These are phyloP conservation scores for Arrhopalites spinosus DNA, from an alignment of 2,888 invertebrate genomes.

Conservation along the genomic window DNA sequence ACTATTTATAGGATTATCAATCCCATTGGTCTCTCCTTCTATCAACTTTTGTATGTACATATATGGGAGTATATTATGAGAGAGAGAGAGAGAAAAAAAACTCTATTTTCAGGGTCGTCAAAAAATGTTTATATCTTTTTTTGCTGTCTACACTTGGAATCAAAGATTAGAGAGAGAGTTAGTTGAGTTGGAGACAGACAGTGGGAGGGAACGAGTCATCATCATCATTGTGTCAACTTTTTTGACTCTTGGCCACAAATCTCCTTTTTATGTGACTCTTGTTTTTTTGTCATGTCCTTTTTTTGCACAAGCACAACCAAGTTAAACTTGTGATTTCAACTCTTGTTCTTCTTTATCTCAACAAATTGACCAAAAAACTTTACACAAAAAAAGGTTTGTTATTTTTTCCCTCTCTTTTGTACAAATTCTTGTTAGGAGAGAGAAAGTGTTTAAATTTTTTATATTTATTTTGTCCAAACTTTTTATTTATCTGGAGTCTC, in stretches of 20 bases:
- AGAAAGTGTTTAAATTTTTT: too few relatives aligned
- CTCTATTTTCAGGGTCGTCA: neutral
- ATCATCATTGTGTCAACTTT: neutral
- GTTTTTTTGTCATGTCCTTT: neutral
- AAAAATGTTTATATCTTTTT: too few relatives aligned
- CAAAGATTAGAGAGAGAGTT: neutral
- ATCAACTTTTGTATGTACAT: neutral
- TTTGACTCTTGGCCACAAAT: constrained; percentile 2
- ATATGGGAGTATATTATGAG: too few relatives aligned
- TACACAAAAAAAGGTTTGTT: too few relatives aligned
- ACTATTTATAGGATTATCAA: neutral
- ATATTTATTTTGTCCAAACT: too few relatives aligned
- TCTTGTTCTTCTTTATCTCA: too few relatives aligned
- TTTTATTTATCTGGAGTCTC: too few relatives aligned
- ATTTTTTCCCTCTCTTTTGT: too few relatives aligned
- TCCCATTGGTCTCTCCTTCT: neutral
- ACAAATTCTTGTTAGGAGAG: too few relatives aligned
- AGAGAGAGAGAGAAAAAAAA: neutral
- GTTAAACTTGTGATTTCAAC: too few relatives aligned
- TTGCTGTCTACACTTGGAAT: neutral
- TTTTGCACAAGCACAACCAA: too few relatives aligned
- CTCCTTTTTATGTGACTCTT: neutral
- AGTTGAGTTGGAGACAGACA: neutral
- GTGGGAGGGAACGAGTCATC: neutral
- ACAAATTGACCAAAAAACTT: too few relatives aligned